These are phyloP conservation scores for Corvus cornix DNA, from an alignment of 2,113 vertebrate genomes.

Conservation along the genomic window DNA sequence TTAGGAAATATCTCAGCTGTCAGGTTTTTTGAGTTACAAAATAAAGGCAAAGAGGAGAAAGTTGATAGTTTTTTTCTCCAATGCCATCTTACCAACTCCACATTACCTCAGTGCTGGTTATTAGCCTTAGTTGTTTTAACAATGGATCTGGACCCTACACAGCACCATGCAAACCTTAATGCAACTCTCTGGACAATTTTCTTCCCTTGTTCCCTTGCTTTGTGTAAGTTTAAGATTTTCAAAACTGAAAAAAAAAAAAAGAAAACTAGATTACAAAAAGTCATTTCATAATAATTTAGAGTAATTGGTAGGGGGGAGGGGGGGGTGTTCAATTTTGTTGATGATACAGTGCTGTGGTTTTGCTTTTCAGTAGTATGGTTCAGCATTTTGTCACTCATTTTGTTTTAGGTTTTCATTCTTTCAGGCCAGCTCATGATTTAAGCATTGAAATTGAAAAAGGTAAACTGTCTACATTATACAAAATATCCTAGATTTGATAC, in stretches of 20 bases:
- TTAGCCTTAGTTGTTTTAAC: neutral
- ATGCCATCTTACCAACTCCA: neutral
- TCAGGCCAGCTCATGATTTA: neutral
- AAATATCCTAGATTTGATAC: neutral
- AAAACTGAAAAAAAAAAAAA: neutral
- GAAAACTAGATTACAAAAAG: neutral
- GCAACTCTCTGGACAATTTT: neutral
- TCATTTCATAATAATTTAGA: neutral
- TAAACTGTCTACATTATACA: neutral
- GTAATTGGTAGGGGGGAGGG: fast-evolving
- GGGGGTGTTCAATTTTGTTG: neutral
- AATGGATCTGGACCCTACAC: neutral
- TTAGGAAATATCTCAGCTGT: neutral
- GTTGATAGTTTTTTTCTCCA: neutral
- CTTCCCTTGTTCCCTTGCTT: neutral
- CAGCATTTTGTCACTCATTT: neutral
- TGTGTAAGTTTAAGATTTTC: neutral
- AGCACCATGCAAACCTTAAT: neutral
- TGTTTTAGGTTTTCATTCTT: neutral
- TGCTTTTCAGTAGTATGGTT: neutral
- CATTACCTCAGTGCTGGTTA: neutral
- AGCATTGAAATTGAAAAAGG: neutral
- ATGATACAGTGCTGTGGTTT: neutral
- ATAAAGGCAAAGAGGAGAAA: neutral
- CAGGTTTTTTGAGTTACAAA: neutral